These are phyloP conservation scores for Metridium senile DNA, from an alignment of 92 coral and sea anemone species.

Conservation along the genomic window DNA sequence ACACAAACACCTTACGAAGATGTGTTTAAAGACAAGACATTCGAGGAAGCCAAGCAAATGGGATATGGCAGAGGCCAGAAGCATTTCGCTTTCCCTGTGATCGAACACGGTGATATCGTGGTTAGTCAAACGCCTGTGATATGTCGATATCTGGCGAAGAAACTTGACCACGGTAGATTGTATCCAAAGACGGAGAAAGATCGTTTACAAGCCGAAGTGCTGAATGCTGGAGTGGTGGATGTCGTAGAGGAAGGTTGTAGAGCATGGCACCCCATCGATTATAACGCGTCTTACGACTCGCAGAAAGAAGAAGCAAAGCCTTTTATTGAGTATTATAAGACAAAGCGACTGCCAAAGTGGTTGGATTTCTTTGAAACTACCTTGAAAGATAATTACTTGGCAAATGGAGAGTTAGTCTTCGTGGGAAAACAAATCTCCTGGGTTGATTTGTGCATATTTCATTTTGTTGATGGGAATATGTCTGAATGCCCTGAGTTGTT, in stretches of 20 bases:
- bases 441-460: conserved; percentile 63
- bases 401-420: conserved; percentile 58
- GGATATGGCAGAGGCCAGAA: conserved; percentile 70
- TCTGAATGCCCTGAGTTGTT: conserved; percentile 65
- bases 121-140: conserved; percentile 75
- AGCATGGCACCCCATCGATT: conserved; percentile 69
- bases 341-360: conserved; percentile 70
- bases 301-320: conserved; percentile 74
- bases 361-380: conserved; percentile 66
- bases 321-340: conserved; percentile 70
- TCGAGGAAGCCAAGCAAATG: conserved; percentile 63
- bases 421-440: conserved; percentile 56
- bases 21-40: conserved; percentile 51
- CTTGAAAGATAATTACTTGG: conserved; percentile 57
- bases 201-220: conserved; percentile 66
- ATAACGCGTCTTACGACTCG: conserved; percentile 50
- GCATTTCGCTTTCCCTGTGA: conserved; percentile 66
- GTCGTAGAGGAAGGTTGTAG: conserved; percentile 66
- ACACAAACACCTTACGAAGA: conserved; percentile 65
- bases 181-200: conserved; percentile 66
- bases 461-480: conserved; percentile 59
- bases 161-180: conserved; percentile 62
- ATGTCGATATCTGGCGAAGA: conserved; percentile 69
- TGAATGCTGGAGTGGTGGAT: conserved; percentile 69
- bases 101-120: conserved; percentile 63